Base-by-base conservation (phyloP, 2,113 vertebrate genomes). In the Himantopus leucocephalus region DNA sequence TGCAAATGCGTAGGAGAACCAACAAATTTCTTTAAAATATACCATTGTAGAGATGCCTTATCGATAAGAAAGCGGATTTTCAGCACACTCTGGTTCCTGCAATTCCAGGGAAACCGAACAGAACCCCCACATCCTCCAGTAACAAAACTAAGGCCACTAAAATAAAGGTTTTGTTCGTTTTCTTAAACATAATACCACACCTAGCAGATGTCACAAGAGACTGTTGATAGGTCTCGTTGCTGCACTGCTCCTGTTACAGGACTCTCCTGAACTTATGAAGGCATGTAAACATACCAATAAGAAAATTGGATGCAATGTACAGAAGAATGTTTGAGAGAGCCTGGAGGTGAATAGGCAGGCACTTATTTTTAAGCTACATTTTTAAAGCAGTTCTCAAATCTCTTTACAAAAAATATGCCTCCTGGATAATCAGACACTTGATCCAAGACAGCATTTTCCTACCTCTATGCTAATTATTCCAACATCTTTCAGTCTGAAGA, bases 331-430 rank as follows among this genome's bases (percentile, higher is more conserved):
- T 95, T 35, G 21, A 62, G 56, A 78, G 53, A 82, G 62, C 80
- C 59, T 85, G 86, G 62, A 68, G 58, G 32, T 55, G 22, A 89
- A 91, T 0, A 94, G 80, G 84, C 73, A 97, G 92, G 92, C 92
- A 97, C 95, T 95, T 95, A 41, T 43, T 86, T 76, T 92, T 47
- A 91, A 95, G 97, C 87, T 96, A 95, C 78, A 88, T 95, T 91
- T 95, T 94, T 20, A 21, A 88, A 85, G 85, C 3, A 17, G 21
- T 47, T 73, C 59, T 92, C 26, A 67, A 58, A 91, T 70, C 45
- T 83, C 66, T 68, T 75, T 29, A 64, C 9, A 30, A 82, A 89
- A 91, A 58, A 27, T 5, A 82, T 1, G 24, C 41, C 58, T 41
- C n/a, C 60, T 64, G 55, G 22, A 50, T 60, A 78, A 92, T 58